Evolutionary conservation across 2,797 vertebrate genomes (phyloP), one percentile per base, ranked within the genome.

Genomic region (Enteromius mattozi): DNA sequence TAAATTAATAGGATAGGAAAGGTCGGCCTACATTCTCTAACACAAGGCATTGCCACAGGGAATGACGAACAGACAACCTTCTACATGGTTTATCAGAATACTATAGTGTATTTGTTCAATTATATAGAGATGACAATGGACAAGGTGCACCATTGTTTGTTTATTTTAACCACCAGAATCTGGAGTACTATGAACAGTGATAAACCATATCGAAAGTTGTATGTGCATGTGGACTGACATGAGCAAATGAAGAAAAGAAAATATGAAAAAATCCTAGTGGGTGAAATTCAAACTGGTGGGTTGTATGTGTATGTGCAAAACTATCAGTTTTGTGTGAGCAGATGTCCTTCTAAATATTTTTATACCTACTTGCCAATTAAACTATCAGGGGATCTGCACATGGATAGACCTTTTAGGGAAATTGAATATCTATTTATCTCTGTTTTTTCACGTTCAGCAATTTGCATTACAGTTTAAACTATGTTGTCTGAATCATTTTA

Each of bases 21-120:
- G 93, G 93, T 94, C 93, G 93, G 85, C 88, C 88, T 92, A 86
- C 90, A 94, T 93, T 92, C 90, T 91, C 90, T 90, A 93, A 90
- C 85, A 91, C 89, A 90, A 90, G 89, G 88, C 91, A 87, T 91
- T 84, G 86, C 92, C 88, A 86, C 54, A 77, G 84, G 89, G 71
- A 71, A 56, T 70, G 45, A 75, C 89, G 86, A 82, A 88, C 84
- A 90, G 89, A 89, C 82, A 90, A 56, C 65, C 83, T 89, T 91
- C 37, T 79, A 66, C 47, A 27, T 45, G 69, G 51, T 35, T 80
- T 68, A 69, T 76, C 51, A 68, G 54, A 65, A 84, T 40, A 66
- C 45, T 65, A 45, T 45, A 72, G 66, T 72, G 30, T 35, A 81
- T 77, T 27, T 17, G 33, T 78, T 76, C 2, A 87, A 87, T 84